These are phyloP conservation scores for Phasia obesa DNA, from an alignment of 2,888 invertebrate species.

Conservation along the genomic window DNA sequence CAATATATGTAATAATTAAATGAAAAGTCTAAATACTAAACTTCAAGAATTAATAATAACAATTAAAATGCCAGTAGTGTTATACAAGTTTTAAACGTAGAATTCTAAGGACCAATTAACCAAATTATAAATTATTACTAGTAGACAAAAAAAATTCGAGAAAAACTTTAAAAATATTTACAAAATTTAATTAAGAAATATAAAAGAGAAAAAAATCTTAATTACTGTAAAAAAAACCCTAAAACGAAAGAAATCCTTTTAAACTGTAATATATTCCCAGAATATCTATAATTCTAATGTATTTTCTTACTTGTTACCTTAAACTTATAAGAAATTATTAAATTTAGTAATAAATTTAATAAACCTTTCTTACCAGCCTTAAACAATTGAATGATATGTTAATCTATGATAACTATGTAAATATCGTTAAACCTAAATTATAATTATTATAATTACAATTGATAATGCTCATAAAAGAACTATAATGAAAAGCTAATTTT, in stretches of 20 bases:
- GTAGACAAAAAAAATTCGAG: constrained; percentile 29
- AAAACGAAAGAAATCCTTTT: constrained; percentile 19
- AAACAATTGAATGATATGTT: constrained; percentile 34
- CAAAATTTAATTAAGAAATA: constrained; percentile 7
- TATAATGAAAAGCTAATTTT: constrained; percentile 38
- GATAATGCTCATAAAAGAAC: too few relatives aligned
- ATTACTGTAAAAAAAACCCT: constrained; percentile 10
- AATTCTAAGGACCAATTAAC: constrained; percentile 73
- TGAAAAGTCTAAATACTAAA: not conserved
- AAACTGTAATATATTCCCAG: constrained; percentile 68
- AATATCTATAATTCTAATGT: constrained; percentile 45
- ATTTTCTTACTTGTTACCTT: constrained; percentile 60
- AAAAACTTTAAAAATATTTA: constrained; percentile 34
- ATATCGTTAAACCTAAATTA: constrained; percentile 61
- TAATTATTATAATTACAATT: constrained; percentile 21
- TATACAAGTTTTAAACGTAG: constrained; percentile 64
- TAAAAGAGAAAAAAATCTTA: constrained; percentile 12
- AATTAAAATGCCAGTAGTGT: constrained; percentile 35
- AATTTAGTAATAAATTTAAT: constrained; percentile 39
- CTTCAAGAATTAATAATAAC: not conserved
- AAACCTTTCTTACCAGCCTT: constrained; percentile 68
- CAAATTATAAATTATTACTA: constrained; percentile 58
- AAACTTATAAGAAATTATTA: constrained; percentile 39
- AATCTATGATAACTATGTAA: constrained; percentile 47
- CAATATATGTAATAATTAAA: not conserved